These are phyloP conservation scores for Speoplatyrhinus poulsoni DNA, from an alignment of 2,113 vertebrate species.

Conservation along the genomic window DNA sequence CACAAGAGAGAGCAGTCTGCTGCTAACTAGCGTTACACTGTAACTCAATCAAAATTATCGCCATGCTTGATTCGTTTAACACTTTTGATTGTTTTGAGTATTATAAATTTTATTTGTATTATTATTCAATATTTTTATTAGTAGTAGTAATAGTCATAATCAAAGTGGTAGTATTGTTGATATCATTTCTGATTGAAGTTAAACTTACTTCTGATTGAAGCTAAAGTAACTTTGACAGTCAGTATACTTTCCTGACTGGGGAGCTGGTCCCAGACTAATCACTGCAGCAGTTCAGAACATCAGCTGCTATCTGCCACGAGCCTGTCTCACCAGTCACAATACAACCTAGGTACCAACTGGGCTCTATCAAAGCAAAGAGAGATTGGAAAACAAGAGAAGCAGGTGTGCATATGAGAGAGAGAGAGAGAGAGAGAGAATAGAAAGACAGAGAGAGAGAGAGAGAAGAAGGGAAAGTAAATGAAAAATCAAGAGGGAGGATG, in stretches of 20 bases:
- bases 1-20: no score
- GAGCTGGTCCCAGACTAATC: constrained; percentile 53
- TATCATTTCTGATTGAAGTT: constrained; percentile 21
- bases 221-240: constrained; percentile 11
- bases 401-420: background rate
- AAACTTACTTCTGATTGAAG: no score
- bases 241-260: constrained; percentile 33
- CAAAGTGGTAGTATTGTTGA: no score
- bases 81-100: no score
- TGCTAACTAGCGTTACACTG: no score
- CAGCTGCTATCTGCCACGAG: constrained; percentile 57
- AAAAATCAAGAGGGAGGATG: no score
- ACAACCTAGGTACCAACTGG: constrained; percentile 26
- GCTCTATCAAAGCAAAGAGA: constrained; percentile 2
- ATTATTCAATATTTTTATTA: background rate
- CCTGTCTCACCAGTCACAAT: constrained; percentile 42
- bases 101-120: no score
- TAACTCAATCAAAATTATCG: no score
- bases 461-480: no score
- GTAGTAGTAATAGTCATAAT: background rate
- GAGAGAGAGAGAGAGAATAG: background rate
- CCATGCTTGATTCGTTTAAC: no score
- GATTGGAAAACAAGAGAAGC: background rate
- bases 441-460: no score
- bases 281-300: constrained; percentile 53